A percentile compares a stretch with the other conserved stretches of the same genome.
These are phyloP conservation scores for Ptilorrhoa leucosticta DNA, from an alignment of 2,113 vertebrate genomes.

Conservation along the genomic window DNA sequence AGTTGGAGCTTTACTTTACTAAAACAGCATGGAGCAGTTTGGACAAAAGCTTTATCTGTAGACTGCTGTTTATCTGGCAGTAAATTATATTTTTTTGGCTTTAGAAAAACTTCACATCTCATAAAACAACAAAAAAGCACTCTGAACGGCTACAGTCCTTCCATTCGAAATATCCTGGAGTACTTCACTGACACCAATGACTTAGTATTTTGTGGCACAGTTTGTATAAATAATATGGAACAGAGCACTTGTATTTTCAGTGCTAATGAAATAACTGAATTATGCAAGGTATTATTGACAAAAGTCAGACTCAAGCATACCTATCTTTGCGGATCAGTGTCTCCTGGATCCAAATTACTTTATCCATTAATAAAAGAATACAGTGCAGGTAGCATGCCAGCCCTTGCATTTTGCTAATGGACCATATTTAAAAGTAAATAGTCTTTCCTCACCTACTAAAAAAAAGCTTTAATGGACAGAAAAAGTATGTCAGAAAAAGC, in stretches of 20 bases:
- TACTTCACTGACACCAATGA: neutral
- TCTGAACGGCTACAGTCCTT: neutral
- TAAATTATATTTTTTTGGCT: neutral
- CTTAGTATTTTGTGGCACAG: neutral
- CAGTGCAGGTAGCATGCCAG: neutral
- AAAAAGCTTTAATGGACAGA: neutral
- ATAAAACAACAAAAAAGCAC: neutral
- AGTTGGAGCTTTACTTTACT: neutral
- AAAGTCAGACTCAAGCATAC: neutral
- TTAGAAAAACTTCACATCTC: neutral
- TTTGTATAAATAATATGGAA: neutral
- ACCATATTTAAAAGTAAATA: neutral
- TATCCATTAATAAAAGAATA: neutral
- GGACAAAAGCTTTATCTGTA: neutral
- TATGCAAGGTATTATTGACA: neutral
- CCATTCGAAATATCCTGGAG: neutral
- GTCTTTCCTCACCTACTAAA: neutral
- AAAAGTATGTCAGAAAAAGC: neutral
- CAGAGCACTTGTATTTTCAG: neutral
- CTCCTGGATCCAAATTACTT: neutral
- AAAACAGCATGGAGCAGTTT: neutral
- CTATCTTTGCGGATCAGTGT: neutral
- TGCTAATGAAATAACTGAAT: neutral
- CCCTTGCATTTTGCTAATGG: neutral
- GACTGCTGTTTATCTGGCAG: neutral